Percentiles rank a stretch among this genome's conserved stretches.
Evolutionary conservation across 2,797 vertebrate genomes (phyloP).

Genomic region (Manis javanica): DNA sequence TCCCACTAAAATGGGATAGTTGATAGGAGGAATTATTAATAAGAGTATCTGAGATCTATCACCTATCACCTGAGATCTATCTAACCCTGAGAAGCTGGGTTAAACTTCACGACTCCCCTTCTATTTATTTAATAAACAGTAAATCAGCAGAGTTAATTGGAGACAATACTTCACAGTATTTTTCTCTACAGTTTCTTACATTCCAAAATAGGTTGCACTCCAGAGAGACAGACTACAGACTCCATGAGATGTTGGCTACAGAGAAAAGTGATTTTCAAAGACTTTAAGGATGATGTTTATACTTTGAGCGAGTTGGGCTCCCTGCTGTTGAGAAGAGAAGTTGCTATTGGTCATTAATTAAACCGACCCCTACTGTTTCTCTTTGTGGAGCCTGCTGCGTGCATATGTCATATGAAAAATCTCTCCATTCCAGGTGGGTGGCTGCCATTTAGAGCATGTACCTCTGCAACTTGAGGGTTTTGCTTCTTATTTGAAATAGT

Average conservation of each 20-base stretch:
- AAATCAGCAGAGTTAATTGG: conserved; percentile 6
- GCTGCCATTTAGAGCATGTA: background rate
- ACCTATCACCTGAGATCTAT: background rate
- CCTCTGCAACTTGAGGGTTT: background rate
- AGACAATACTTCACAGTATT: background rate
- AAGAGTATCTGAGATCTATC: background rate
- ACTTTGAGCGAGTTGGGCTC: conserved; percentile 32
- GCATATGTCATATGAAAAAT: fast-evolving
- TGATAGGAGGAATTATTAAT: background rate
- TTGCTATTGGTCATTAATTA: conserved; percentile 45
- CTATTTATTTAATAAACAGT: conserved; percentile 12
- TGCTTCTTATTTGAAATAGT: background rate
- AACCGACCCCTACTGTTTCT: background rate
- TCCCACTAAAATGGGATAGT: background rate
- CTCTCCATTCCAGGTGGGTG: too few species aligned
- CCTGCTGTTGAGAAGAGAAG: background rate
- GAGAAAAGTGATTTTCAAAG: conserved; percentile 3
- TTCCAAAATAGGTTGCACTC: background rate
- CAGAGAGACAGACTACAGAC: background rate
- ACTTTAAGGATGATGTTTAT: background rate
- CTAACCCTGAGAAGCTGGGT: background rate
- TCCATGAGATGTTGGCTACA: background rate
- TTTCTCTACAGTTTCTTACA: conserved; percentile 15
- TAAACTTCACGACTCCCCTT: background rate
- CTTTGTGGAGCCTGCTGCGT: fast-evolving